Evolutionary conservation across 2,888 invertebrate species (phyloP), one percentile per base, ranked within the genome.

Genomic region (Melitaea athalia): DNA sequence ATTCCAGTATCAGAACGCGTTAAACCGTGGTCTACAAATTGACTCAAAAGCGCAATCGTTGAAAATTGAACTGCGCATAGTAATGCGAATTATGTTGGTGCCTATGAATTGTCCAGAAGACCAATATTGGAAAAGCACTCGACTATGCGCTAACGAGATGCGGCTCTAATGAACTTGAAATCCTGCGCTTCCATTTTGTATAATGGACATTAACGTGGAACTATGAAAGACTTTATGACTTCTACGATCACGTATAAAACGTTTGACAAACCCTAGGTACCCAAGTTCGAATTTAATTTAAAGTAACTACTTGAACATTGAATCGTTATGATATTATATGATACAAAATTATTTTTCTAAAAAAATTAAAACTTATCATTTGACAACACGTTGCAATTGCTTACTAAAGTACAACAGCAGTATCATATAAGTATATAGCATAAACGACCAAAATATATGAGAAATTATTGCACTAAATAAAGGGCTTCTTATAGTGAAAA

Each of bases 111-210:
- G 86, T 85, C 84, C 85, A 87, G 83, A 85, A 83, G 82, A 82
- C 81, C 87, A 90, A 90, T 91, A 89, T 90, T 91, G 91, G 88
- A 85, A 85, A 84, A 87, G 87, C 89, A 85, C 89, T 90, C 85
- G 82, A 81, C 87, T 87, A 84, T 86, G 82, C 82, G 82, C 86
- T 90, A 90, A 91, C 89, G 90, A 90, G 89, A 78, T 85, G 85
- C 83, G 84, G 86, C 85, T 86, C 88, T 90, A 91, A 91, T 91
- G 89, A 91, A 90, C 89, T 89, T 87, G 89, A 91, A 91, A 89
- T 91, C 87, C 88, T 85, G 86, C 81, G 84, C 85, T 84, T 85
- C 86, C 87, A 90, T 89, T 90, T 89, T 86, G 87, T 88, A 85
- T 87, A 89, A 88, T 88, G 87, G 87, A 86, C 85, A 83, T 71